Evolutionary conservation across 1,140 invertebrate genomes (phyloP), one percentile per base, ranked within the genome.

Genomic region (Phortica variegata): DNA sequence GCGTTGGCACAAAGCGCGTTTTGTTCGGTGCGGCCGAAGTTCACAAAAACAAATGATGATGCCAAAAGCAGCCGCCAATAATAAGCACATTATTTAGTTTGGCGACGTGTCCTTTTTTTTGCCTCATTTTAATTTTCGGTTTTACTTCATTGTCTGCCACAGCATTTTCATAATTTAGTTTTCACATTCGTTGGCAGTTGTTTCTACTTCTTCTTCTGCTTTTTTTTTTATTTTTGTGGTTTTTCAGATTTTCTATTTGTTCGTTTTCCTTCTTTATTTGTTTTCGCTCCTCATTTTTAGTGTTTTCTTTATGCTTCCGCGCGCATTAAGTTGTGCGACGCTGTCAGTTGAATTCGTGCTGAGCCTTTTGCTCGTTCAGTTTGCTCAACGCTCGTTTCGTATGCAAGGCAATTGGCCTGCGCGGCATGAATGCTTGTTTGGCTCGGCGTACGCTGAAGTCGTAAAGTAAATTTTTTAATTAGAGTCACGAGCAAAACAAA

Each of bases 381-480:
- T 26, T 26, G 10, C 53, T 52, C 60, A 58, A 61, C 36, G 52
- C 17, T 32, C 33, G 49, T 31, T 51, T 41, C n/a, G 33, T 21
- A 26, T 33, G 43, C 26, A 16, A 20, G 21, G 16, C 40, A 26
- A 26, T 26, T 26, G 5, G 23, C 5, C 23, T 26, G 23, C 40
- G 13, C 8, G 8, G 8, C 37, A 12, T 19, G 29, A 10, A 6
- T 13, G 12, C 12, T 8, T 31, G 12, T 31, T 31, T 26, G 38
- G 19, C 13, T 37, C 29, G n/a, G 16, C 33, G 23, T 18, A 18
- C 13, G 38, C 38, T 18, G 45, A 62, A 66, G 60, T 69, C 63
- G 58, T 65, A 69, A 68, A 68, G 65, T 69, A 69, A 58, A 69
- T 68, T 68, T 68, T 69, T 68, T 69, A 68, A 68, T 68, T 68